Conservation (phyloP, 2,113 vertebrate genomes). For the Todiramphus chloris region DNA sequence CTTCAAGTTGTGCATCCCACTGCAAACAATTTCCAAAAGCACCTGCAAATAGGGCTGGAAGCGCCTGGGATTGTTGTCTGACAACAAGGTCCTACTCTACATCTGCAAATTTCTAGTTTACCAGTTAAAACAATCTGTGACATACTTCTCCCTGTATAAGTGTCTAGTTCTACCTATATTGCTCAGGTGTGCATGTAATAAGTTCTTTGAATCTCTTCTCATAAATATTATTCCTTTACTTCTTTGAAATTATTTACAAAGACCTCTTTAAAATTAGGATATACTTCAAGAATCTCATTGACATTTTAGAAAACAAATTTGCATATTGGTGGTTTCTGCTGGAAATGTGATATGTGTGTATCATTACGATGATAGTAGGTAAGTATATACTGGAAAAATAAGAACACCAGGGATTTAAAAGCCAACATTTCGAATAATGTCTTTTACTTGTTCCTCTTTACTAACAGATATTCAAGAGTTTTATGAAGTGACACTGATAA, state of each 20-base stretch:
- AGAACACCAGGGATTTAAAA: background rate
- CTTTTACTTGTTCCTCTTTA: conserved; percentile 47
- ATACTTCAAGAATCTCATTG: background rate
- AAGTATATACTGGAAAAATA: background rate
- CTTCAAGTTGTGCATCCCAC: background rate
- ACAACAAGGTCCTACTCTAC: background rate
- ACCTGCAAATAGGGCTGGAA: background rate
- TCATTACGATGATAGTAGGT: background rate
- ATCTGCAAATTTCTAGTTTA: background rate
- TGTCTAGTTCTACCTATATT: background rate
- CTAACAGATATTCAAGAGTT: conserved; percentile 94
- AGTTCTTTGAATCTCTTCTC: background rate
- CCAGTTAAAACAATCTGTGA: background rate
- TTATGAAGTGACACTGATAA: conserved; percentile 92
- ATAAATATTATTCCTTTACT: background rate
- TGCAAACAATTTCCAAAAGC: background rate
- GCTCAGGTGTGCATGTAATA: background rate
- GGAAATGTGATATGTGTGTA: background rate
- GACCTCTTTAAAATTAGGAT: background rate
- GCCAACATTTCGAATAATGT: background rate
- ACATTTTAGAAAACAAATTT: background rate
- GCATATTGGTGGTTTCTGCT: background rate
- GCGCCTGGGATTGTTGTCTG: background rate
- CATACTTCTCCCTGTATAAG: background rate
- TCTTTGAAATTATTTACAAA: background rate